These are phyloP conservation scores for Chloropsis hardwickii DNA, from an alignment of 2,113 vertebrate genomes.

Conservation along the genomic window DNA sequence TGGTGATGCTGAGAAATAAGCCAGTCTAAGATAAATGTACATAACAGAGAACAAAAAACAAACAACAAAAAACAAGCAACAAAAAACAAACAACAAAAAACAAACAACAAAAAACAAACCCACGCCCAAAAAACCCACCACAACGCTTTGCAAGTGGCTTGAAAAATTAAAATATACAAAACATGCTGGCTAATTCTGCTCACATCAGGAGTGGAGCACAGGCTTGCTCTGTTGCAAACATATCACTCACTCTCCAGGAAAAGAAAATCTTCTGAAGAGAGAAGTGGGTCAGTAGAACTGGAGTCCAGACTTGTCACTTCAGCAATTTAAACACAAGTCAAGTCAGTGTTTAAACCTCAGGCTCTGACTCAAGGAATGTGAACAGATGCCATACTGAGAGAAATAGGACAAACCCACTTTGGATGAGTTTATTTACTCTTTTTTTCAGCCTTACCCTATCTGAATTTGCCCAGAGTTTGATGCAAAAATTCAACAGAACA, in stretches of 20 bases:
- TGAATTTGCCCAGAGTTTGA: not conserved
- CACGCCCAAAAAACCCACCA: too few species aligned
- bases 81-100: not conserved
- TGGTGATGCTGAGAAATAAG: not conserved
- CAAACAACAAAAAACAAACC: not conserved
- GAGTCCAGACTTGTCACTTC: not conserved
- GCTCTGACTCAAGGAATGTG: not conserved
- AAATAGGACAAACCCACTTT: not conserved
- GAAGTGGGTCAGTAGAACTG: slow-evolving; percentile 28
- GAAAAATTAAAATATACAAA: not conserved
- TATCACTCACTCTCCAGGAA: not conserved
- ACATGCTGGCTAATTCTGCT: not conserved
- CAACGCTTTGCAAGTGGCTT: not conserved
- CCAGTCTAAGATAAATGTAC: not conserved
- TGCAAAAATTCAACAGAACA: not conserved
- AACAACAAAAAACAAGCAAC: not conserved
- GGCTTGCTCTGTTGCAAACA: not conserved
- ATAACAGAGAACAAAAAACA: not conserved
- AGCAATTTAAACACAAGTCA: not conserved
- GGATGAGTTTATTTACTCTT: not conserved
- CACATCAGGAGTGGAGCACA: not conserved
- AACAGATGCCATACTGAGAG: not conserved
- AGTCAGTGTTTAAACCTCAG: not conserved
- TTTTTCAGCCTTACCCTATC: not conserved
- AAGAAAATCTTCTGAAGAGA: not conserved